phyloP scores from a whole-genome alignment of 2,797 vertebrate genomes.

The Platalea minor region DNA sequence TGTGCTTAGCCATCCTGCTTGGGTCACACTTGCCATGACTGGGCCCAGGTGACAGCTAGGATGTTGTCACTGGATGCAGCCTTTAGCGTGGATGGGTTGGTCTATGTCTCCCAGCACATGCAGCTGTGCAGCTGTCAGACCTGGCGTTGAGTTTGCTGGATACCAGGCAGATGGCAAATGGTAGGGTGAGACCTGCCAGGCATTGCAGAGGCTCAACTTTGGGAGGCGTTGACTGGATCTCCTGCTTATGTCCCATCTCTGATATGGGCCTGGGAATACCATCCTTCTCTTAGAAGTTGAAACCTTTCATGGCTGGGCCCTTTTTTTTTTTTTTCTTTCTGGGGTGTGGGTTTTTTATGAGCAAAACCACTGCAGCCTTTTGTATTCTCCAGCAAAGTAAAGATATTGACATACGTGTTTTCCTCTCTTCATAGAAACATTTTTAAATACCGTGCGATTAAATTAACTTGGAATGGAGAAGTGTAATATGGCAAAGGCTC shows the following conservation, averaged over 20 bases:
- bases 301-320: background rate
- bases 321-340: background rate
- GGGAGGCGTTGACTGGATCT: background rate
- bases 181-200: background rate
- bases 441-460: background rate
- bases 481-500: background rate
- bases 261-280: background rate
- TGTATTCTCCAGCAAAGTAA: background rate
- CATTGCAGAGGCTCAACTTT: accelerated
- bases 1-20: background rate
- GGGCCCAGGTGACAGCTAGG: background rate
- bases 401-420: background rate
- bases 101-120: background rate
- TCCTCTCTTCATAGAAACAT: background rate
- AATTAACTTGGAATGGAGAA: slow-evolving; percentile 14
- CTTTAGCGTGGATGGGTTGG: background rate
- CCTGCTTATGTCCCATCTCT: background rate
- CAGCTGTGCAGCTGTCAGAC: background rate
- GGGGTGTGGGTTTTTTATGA: background rate
- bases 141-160: background rate
- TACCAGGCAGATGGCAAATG: background rate
- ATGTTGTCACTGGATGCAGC: background rate
- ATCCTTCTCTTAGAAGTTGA: background rate
- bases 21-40: accelerated
- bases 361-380: background rate